phyloP scores from a whole-genome alignment of 2,888 invertebrate species.

The Chrysolina americana region DNA sequence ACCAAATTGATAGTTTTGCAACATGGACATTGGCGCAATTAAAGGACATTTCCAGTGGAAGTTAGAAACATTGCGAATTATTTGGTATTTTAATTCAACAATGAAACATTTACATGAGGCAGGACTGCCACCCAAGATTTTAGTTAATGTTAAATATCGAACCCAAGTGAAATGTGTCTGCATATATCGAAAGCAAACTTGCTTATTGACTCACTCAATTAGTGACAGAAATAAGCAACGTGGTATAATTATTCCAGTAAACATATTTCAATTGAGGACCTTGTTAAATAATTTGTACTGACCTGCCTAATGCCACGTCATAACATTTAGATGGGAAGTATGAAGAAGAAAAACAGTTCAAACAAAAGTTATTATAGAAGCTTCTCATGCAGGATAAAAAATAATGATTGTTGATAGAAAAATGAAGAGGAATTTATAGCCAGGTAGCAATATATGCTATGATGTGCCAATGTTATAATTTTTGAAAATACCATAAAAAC shows the following conservation, averaged over 20 bases:
- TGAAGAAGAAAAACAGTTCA: too few relatives aligned
- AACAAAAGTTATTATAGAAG: too few relatives aligned
- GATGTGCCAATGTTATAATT: too few relatives aligned
- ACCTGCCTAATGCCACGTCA: constrained; percentile 7
- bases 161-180: background rate
- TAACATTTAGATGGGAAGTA: background rate
- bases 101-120: background rate
- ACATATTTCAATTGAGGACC: constrained; percentile 7
- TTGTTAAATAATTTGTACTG: constrained; percentile 4
- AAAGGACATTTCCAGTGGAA: too few relatives aligned
- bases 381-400: too few relatives aligned
- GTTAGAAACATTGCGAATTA: background rate
- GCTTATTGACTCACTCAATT: background rate
- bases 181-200: background rate
- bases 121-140: too few relatives aligned
- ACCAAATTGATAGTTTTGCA: too few relatives aligned
- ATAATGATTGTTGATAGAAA: too few relatives aligned
- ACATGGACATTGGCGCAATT: too few relatives aligned
- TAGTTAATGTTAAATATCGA: background rate
- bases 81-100: background rate
- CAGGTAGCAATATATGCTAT: too few relatives aligned
- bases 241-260: constrained; percentile 3
- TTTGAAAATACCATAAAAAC: too few relatives aligned
- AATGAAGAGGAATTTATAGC: too few relatives aligned
- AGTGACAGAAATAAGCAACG: background rate